Evolutionary conservation across 2,797 vertebrate species (phyloP), one percentile per base, ranked within the genome.

Genomic region (Sternarchorhynchus goeldii): DNA sequence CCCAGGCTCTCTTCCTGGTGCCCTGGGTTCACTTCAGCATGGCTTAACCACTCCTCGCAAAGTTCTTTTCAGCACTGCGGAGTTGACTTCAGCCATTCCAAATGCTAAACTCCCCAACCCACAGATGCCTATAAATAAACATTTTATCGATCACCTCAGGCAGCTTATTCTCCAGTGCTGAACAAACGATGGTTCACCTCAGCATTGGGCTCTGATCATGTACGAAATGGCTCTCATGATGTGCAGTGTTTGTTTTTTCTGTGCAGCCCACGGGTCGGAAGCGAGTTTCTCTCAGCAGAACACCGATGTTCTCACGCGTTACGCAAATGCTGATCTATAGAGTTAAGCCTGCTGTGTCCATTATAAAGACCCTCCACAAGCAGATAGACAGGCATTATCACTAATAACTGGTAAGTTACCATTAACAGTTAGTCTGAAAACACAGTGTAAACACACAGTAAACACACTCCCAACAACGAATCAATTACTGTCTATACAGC

Each of bases 181-280:
- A 86, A 86, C 72, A 88, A 87, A 82, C 53, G 75, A 80, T 62
- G 76, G 75, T 68, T 84, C 64, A 81, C 83, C 86, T 77, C 75
- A 83, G 70, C 32, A 75, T 63, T 72, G 75, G 71, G 63, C 65
- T 67, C 59, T 56, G 21, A 58, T 65, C n/a, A 62, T 71, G 45
- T 60, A 68, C 68, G 55, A 78, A 63, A 78, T 29, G 12, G 41
- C 73, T 66, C 14, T 34, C 58, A 70, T 70, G 72, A 59, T 45
- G 72, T 75, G 58, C 5, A 32, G 64, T 59, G 3, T 77, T 71
- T 25, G 25, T 78, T 60, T 64, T 73, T 53, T 67, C 50, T 18
- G 29, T 6, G 14, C 56, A 45, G 50, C 56, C 75, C 45, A 57
- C 53, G 65, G 25, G 45, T 18, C 45, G 45, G 2, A 14, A 50